A percentile compares a stretch with the other conserved stretches of the same genome.
Evolutionary conservation across 2,888 invertebrate species (phyloP).

Genomic region (Meloe dianella): DNA sequence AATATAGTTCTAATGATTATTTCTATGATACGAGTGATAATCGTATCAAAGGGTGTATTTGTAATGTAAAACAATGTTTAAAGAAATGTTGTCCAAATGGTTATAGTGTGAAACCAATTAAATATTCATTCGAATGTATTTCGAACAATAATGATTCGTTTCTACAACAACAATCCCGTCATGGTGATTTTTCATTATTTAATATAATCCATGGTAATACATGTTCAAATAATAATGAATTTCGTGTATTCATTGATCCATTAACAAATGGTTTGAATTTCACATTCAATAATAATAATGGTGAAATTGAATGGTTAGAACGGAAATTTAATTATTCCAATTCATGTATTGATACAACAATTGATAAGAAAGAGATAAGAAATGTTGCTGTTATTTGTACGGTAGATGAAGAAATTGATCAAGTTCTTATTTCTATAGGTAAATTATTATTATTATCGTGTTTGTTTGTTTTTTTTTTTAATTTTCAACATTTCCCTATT

Average conservation of each 20-base stretch:
- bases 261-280: conserved; percentile 7
- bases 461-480: too few species aligned
- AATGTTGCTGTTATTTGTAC: conserved; percentile 18
- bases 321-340: conserved; percentile 16
- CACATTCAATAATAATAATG: conserved; percentile 13
- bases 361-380: conserved; percentile 4
- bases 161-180: not conserved
- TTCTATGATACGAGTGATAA: conserved; percentile 1
- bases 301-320: conserved; percentile 15
- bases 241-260: conserved; percentile 13
- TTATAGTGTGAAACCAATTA: not conserved
- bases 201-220: conserved; percentile 23
- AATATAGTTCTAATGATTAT: conserved; percentile 19
- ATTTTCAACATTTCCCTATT: too few species aligned
- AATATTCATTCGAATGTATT: not conserved
- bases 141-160: not conserved
- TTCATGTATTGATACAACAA: conserved; percentile 20
- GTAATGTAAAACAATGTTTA: conserved; percentile 36
- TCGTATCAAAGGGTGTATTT: conserved; percentile 29
- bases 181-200: not conserved
- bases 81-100: conserved; percentile 38
- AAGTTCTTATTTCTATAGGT: conserved; percentile 14
- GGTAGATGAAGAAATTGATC: conserved; percentile 16
- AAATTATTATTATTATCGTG: not conserved
- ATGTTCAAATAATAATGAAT: conserved; percentile 13